Base-by-base conservation (phyloP, 2,797 vertebrate genomes). In the Microctenopoma steveboyesi region DNA sequence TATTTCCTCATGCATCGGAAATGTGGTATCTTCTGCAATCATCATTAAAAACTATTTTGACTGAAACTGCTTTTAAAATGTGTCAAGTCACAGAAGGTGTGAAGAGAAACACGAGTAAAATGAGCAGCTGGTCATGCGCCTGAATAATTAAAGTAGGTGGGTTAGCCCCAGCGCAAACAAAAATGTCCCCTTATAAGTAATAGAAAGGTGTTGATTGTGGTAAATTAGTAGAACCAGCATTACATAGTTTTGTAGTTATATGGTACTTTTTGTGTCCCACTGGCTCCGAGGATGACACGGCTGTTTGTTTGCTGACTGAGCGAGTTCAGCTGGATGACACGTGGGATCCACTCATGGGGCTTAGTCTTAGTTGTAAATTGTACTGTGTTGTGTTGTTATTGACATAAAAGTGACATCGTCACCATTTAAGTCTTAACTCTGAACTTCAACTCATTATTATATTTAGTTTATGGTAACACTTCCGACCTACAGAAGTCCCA, bases 381-480 rank as follows among this genome's bases (percentile, higher is more conserved):
- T 40, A n/a, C 16, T 39, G 16, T 63, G 30, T 33, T 33, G 30
- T 33, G 37, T 12, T 28, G 18, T 28, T 56, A 48, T 18, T 64
- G 66, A 57, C 28, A 27, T 30, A 18, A 7, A 28, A 16, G 40
- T 49, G 11, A 55, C 11, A 62, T 51, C 58, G 0, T 39, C 11
- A 33, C 48, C 2, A 16, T 58, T 64, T 55, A 79, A 71, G 25
- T 58, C 37, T 10, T 5, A 35, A 47, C 37, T 10, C 15, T 60
- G 46, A 70, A 64, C 54, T 47, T 54, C 16, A 61, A 47, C 39
- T 43, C 33, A 22, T n/a, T 45, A 39, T 74, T 78, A 74, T 46
- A 64, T 73, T 80, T 43, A 56, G 28, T 55, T 22, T 22, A 51
- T 28, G 2, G 25, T 46, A 63, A 61, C 42, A 60, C 58, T 52